Conservation (phyloP, 2,888 invertebrate species). For the Apomyelois bistriatella region DNA sequence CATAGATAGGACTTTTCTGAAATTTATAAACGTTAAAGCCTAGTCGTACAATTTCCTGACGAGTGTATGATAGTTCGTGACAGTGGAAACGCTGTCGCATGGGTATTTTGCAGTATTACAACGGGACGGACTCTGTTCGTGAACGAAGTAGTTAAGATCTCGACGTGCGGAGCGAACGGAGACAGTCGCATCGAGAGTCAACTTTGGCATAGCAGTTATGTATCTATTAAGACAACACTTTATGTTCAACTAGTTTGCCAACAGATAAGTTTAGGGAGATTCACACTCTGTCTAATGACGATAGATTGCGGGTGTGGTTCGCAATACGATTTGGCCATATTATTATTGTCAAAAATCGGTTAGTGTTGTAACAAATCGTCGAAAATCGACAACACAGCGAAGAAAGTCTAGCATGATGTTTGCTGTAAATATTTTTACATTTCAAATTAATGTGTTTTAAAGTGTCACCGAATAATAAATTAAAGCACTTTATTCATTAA, state of each 20-base stretch:
- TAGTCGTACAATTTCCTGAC: conserved; percentile 56
- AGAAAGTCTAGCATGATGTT: conserved; percentile 21
- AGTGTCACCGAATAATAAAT: conserved; percentile 61
- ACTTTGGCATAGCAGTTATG: background rate
- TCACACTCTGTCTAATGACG: background rate
- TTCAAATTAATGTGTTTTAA: conserved; percentile 63
- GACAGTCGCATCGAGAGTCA: conserved; percentile 14
- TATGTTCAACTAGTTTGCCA: conserved; percentile 14
- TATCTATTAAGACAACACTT: conserved; percentile 12
- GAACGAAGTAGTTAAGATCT: conserved; percentile 18
- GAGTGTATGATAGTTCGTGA: conserved; percentile 33
- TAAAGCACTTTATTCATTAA: conserved; percentile 62
- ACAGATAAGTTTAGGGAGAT: conserved; percentile 5
- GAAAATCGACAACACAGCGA: background rate
- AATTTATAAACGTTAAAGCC: conserved; percentile 75
- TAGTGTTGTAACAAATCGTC: background rate
- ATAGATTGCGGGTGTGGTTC: background rate
- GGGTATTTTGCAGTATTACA: conserved; percentile 60
- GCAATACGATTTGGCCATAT: background rate
- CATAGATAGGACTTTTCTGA: conserved; percentile 75
- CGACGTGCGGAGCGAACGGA: conserved; percentile 16
- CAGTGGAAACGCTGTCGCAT: conserved; percentile 28
- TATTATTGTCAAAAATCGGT: background rate
- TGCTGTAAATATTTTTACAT: conserved; percentile 71
- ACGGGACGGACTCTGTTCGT: conserved; percentile 23